These are phyloP conservation scores for Belonocnema kinseyi DNA, from an alignment of 1,140 invertebrate genomes.

Conservation along the genomic window DNA sequence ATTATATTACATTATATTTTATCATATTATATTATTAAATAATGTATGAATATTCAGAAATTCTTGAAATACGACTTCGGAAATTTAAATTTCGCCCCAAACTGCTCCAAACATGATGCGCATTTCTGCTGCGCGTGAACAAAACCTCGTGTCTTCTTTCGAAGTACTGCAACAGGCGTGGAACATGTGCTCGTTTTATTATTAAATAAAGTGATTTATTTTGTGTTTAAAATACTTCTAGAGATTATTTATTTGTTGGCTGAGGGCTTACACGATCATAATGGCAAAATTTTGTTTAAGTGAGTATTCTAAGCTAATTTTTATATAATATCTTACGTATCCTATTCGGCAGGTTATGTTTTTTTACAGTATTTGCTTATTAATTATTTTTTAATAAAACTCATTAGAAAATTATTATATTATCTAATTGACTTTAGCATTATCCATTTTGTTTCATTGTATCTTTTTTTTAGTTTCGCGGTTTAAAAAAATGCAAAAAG, in stretches of 20 bases:
- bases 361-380: neutral
- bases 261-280: constrained; percentile 14
- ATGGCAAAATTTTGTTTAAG: constrained; percentile 79
- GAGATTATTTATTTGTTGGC: constrained; percentile 7
- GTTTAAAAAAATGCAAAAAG: no score
- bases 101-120: no score
- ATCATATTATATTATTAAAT: no score
- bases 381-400: neutral
- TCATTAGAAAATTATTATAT: neutral
- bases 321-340: neutral
- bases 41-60: no score
- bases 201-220: neutral
- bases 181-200: constrained; percentile 11
- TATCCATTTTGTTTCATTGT: no score
- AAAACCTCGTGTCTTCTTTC: no score
- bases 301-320: constrained; percentile 67
- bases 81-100: no score
- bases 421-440: neutral
- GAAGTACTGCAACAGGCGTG: neutral
- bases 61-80: no score
- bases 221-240: neutral
- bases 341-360: neutral
- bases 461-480: no score
- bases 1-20: no score
- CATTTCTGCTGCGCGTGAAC: no score